A percentile compares a stretch with the other conserved stretches of the same genome.
phyloP scores from a whole-genome alignment of 2,113 vertebrate species.

The Lamprologus ornatipinnis region DNA sequence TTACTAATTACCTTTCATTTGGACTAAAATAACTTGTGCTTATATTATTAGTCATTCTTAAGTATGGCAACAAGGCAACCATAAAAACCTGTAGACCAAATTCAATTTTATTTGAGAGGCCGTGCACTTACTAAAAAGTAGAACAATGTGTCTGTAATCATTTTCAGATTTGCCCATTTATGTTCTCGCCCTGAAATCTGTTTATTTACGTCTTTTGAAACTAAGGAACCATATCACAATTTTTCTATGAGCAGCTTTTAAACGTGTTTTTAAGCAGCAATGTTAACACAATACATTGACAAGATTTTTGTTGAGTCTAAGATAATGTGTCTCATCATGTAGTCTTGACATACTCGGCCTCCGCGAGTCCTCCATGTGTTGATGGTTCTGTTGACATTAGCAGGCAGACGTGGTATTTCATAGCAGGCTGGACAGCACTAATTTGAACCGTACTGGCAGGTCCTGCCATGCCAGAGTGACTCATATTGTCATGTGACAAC shows the following conservation, averaged over 20 bases:
- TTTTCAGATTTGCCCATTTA: not conserved
- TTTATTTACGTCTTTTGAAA: not conserved
- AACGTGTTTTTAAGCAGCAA: not conserved
- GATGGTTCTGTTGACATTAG: constrained; percentile 2
- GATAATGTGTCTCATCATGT: not conserved
- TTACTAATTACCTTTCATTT: not conserved
- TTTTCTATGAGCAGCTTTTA: not conserved
- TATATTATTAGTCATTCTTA: not conserved
- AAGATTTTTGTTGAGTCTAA: not conserved
- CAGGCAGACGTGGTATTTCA: constrained; percentile 8
- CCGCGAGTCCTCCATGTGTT: not conserved
- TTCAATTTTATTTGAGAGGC: not conserved
- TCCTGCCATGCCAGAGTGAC: not conserved
- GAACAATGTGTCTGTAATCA: not conserved
- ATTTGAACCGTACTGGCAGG: not conserved
- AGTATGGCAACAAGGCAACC: not conserved
- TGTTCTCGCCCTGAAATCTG: not conserved
- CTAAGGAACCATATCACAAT: not conserved
- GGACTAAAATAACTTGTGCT: not conserved
- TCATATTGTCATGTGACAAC: not conserved
- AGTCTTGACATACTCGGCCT: fast-evolving
- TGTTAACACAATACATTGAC: fast-evolving
- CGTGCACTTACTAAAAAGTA: not conserved
- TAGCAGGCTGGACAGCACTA: not conserved
- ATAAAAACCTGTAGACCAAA: not conserved